phyloP scores from a whole-genome alignment of 2,113 vertebrate genomes.

The Myrmecobius fasciatus region DNA sequence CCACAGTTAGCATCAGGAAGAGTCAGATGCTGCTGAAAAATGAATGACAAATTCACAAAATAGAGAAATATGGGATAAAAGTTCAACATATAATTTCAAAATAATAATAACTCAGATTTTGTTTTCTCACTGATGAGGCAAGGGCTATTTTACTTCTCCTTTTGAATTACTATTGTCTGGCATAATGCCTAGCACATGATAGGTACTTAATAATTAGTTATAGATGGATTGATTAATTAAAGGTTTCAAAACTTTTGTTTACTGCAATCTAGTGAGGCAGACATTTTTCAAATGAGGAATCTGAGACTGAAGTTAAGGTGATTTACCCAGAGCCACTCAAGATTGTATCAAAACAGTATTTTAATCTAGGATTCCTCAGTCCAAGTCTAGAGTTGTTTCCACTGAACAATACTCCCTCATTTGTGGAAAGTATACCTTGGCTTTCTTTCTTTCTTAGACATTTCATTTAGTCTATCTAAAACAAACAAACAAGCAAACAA shows the following conservation, averaged over 20 bases:
- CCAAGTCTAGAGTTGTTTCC: neutral
- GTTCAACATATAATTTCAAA: slow-evolving; percentile 23
- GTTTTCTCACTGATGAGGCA: neutral
- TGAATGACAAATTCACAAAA: neutral
- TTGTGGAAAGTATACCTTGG: neutral
- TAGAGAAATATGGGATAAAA: slow-evolving; percentile 59
- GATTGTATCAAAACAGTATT: neutral
- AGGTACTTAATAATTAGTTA: neutral
- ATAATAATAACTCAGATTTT: slow-evolving; percentile 26
- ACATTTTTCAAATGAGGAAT: neutral
- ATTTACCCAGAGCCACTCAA: neutral
- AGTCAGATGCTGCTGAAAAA: neutral
- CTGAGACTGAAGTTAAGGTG: neutral
- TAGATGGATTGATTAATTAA: neutral
- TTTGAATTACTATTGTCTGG: neutral
- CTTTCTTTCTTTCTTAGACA: neutral
- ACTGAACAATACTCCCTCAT: neutral
- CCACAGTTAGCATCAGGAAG: neutral
- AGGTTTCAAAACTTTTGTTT: neutral
- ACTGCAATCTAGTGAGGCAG: neutral
- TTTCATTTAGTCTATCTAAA: neutral
- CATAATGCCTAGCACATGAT: neutral
- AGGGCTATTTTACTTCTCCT: neutral
- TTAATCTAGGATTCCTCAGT: neutral
- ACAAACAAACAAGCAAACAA: neutral